Percentiles rank a stretch among this genome's conserved stretches.
These are phyloP conservation scores for Pasiphila rectangulata DNA, from an alignment of 2,888 invertebrate genomes.

Conservation along the genomic window DNA sequence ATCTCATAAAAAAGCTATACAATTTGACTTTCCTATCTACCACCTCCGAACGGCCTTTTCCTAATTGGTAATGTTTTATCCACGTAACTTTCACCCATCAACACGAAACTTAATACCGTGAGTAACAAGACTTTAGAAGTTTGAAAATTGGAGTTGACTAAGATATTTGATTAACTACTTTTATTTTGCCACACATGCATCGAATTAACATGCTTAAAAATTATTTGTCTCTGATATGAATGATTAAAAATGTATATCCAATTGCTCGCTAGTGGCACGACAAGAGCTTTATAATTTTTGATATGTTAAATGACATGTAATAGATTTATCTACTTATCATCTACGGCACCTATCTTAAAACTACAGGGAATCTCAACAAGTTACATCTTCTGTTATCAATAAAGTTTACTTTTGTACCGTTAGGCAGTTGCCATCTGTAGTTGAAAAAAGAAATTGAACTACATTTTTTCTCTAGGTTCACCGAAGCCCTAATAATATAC, in stretches of 20 bases:
- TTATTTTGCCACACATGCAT: constrained; percentile 7
- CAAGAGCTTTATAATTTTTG: constrained; percentile 48
- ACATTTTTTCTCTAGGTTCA: constrained; percentile 12
- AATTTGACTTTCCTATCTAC: constrained; percentile 28
- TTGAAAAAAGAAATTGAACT: constrained; percentile 13
- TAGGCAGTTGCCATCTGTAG: too few relatives aligned
- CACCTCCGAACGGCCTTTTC: constrained; percentile 1
- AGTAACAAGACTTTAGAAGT: background rate
- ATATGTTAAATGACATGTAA: constrained; percentile 67
- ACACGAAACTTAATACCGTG: background rate
- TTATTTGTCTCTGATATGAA: constrained; percentile 31
- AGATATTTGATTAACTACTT: background rate
- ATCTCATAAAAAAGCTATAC: constrained; percentile 54
- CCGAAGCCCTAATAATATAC: constrained; percentile 37
- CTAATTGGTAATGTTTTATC: background rate
- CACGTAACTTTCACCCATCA: background rate
- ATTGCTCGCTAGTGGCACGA: constrained; percentile 53
- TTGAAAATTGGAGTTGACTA: background rate
- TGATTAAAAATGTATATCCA: constrained; percentile 19
- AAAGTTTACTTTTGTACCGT: constrained; percentile 23
- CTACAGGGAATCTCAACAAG: constrained; percentile 1
- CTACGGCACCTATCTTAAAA: constrained; percentile 20
- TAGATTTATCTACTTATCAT: constrained; percentile 40
- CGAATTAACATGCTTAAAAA: constrained; percentile 14
- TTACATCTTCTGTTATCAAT: constrained; percentile 11